Conservation (phyloP, 1,140 invertebrate species). For the Pristionchus pacificus region DNA sequence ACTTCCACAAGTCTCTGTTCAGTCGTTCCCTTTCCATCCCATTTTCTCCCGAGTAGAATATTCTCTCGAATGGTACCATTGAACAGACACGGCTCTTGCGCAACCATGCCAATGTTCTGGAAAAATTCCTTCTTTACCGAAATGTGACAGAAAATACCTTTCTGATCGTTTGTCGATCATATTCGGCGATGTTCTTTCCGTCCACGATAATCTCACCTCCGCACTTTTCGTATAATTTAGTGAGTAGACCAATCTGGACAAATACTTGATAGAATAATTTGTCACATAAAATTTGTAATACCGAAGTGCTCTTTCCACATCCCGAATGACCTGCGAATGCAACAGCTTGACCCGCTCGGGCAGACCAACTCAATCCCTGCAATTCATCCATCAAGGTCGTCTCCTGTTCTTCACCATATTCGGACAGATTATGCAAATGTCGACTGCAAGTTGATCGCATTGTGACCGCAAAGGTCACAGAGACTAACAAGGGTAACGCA, state of each 20-base stretch:
- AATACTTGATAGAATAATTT: too few relatives aligned
- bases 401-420: too few relatives aligned
- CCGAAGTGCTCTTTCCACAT: conserved; percentile 61
- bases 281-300: too few relatives aligned
- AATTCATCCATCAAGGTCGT: too few relatives aligned
- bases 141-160: conserved; percentile 1
- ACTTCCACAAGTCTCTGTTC: conserved; percentile 46
- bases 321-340: conserved; percentile 72
- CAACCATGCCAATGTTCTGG: conserved; percentile 29
- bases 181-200: conserved; percentile 26
- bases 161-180: conserved; percentile 34
- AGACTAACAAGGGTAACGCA: too few relatives aligned
- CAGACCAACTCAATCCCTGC: conserved; percentile 64
- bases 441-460: too few relatives aligned
- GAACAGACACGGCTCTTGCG: conserved; percentile 45
- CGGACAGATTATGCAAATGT: too few relatives aligned
- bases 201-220: conserved; percentile 36
- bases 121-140: background rate
- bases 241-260: conserved; percentile 13
- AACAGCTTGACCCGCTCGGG: conserved; percentile 79
- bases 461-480: too few relatives aligned
- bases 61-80: conserved; percentile 42
- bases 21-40: conserved; percentile 6
- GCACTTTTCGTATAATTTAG: conserved; percentile 59
- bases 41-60: too few relatives aligned